Evolutionary conservation across 2,797 vertebrate genomes (phyloP).

Genomic region (Crocidura indochinensis): DNA sequence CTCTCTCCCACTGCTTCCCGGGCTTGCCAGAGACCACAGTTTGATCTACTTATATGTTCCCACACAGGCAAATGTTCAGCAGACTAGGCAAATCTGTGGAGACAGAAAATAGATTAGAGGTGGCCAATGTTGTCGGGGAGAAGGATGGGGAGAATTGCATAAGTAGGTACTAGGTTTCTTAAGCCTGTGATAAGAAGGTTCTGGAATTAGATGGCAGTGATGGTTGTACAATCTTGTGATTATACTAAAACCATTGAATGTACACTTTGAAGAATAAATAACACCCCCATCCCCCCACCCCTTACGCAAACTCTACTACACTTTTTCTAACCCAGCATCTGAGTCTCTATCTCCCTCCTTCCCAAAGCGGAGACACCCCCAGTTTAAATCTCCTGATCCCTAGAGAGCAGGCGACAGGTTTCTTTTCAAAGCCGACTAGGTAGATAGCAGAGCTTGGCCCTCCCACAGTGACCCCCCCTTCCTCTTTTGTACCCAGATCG

Average conservation of each 20-base stretch:
- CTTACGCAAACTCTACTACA: too few species aligned
- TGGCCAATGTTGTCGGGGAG: background rate
- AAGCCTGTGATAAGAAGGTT: background rate
- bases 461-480: conserved; percentile 51
- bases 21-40: too few species aligned
- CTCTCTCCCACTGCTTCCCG: too few species aligned
- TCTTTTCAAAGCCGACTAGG: conserved; percentile 62
- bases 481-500: conserved; percentile 29
- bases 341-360: conserved; percentile 23
- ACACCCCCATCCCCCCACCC: background rate
- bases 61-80: background rate
- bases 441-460: conserved; percentile 53
- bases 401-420: conserved; percentile 70
- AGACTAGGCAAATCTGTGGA: background rate
- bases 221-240: background rate
- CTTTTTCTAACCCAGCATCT: background rate
- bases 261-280: conserved; percentile 7
- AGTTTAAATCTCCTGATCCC: conserved; percentile 50
- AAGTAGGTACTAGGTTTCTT: background rate
- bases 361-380: background rate
- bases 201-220: background rate
- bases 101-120: background rate
- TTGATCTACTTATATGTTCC: too few species aligned
- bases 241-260: conserved; percentile 1
- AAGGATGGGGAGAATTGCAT: background rate